Evolutionary conservation across 2,797 vertebrate genomes (phyloP).

Genomic region (Anniella stebbinsi): DNA sequence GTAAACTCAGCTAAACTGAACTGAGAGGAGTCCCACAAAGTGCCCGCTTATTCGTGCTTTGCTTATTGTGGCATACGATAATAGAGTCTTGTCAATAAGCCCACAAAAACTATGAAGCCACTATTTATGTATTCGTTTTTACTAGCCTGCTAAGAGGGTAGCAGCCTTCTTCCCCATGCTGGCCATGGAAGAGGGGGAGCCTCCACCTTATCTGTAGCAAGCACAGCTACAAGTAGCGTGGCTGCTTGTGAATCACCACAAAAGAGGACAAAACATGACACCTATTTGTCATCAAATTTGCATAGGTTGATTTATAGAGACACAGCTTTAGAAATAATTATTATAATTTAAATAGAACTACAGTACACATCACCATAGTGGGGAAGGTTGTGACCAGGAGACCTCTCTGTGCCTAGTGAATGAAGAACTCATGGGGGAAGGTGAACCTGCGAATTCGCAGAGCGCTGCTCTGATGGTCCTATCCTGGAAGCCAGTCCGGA

Average conservation of each 20-base stretch:
- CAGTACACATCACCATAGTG: no score
- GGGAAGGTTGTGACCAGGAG: no score
- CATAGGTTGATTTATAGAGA: not conserved
- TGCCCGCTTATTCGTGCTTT: constrained; percentile 54
- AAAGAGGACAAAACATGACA: not conserved
- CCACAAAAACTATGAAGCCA: not conserved
- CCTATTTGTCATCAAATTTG: not conserved
- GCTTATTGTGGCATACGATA: constrained; percentile 48
- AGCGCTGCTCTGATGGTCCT: no score
- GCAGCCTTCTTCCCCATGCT: not conserved
- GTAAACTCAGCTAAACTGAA: constrained; percentile 64
- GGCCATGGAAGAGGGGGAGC: not conserved
- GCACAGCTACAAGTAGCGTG: not conserved
- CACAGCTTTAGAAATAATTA: no score
- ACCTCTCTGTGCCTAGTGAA: no score
- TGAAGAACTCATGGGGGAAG: no score
- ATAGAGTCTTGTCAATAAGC: not conserved
- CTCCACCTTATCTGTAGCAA: not conserved
- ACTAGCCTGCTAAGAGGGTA: not conserved
- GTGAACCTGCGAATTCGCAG: no score
- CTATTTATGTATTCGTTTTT: not conserved
- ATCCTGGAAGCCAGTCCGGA: no score
- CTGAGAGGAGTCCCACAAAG: constrained; percentile 44
- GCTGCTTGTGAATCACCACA: not conserved
- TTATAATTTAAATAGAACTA: no score